phyloP scores from a whole-genome alignment of 2,888 invertebrate genomes.

The Orthosia incerta region DNA sequence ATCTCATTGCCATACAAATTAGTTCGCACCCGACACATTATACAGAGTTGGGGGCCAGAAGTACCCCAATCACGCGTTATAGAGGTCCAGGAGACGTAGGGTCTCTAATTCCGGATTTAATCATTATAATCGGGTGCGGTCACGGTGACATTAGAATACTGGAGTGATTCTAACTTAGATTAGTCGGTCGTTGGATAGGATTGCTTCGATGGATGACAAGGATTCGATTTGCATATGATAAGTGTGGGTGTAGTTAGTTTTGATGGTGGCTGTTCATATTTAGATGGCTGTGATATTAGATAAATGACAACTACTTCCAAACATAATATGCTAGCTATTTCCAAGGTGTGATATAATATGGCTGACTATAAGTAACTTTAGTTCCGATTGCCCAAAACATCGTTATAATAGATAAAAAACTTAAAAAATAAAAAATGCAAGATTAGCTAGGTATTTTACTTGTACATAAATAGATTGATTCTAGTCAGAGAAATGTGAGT shows the following conservation, averaged over 20 bases:
- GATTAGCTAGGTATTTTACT: too few species aligned
- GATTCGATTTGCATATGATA: conserved; percentile 17
- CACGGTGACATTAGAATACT: conserved; percentile 64
- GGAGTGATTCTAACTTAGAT: conserved; percentile 67
- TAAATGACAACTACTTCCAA: neutral
- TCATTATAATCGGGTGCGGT: conserved; percentile 74
- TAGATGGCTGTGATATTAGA: too few species aligned
- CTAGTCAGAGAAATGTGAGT: too few species aligned
- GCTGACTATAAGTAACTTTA: too few species aligned
- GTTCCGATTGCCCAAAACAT: too few species aligned
- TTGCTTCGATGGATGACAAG: conserved; percentile 45
- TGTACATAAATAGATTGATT: neutral
- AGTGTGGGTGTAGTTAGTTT: conserved; percentile 21
- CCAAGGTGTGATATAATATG: too few species aligned
- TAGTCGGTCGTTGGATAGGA: conserved; percentile 48
- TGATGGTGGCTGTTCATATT: conserved; percentile 1
- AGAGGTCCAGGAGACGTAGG: conserved; percentile 67
- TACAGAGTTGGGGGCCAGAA: conserved; percentile 59
- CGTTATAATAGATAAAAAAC: too few species aligned
- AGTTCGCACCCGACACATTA: conserved; percentile 67
- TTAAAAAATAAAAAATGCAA: too few species aligned
- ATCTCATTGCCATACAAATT: conserved; percentile 69
- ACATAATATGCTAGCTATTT: too few species aligned
- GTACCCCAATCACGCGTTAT: conserved; percentile 72
- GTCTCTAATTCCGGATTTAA: conserved; percentile 75